Evolutionary conservation across 2,113 vertebrate genomes (phyloP), one percentile per base, ranked within the genome.

Genomic region (Hippocampus barbouri): DNA sequence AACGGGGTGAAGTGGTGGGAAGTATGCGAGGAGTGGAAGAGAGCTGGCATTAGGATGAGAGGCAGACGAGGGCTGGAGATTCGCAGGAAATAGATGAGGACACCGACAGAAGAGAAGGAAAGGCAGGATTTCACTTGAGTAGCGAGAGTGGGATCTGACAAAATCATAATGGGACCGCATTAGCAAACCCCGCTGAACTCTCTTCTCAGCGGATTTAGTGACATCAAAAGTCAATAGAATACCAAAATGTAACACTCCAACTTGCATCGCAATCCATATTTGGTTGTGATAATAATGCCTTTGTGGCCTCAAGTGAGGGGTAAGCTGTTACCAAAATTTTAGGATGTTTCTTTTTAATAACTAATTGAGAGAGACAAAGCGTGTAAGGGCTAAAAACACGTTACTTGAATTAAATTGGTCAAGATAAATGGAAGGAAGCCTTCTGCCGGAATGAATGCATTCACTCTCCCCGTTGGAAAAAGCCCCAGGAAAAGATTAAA

Each of bases 1-100:
- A 83, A 83, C 73, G 81, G 62, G 78, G 70, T 85, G 72, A 81
- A 86, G 83, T 78, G 85, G 71, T 72, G 68, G 86, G 76, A 88
- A 88, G 82, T 72, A 86, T 11, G 30, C 38, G 79, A 71, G 70
- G 72, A 71, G 66, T 68, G 77, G 79, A 71, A 79, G 79, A 82
- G 81, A 63, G 63, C 74, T 68, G 73, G 69, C 73, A 80, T 86
- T 81, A 77, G 80, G 74, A 78, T 84, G 85, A 83, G 79, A 86
- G 82, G 83, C 76, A 75, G 80, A 75, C 57, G 21, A 69, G 72
- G 72, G 79, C 68, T 69, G 66, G 63, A 53, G 65, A 68, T 82
- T 66, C 57, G n/a, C 20, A 53, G 65, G 56, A 54, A 62, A 16
- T 11, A 49, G 23, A 62, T 51, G 11, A 34, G n/a, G 25, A 14